Percentiles rank a stretch among this genome's conserved stretches.
These are phyloP conservation scores for Leucosticte australis DNA, from an alignment of 2,113 vertebrate species.

Conservation along the genomic window DNA sequence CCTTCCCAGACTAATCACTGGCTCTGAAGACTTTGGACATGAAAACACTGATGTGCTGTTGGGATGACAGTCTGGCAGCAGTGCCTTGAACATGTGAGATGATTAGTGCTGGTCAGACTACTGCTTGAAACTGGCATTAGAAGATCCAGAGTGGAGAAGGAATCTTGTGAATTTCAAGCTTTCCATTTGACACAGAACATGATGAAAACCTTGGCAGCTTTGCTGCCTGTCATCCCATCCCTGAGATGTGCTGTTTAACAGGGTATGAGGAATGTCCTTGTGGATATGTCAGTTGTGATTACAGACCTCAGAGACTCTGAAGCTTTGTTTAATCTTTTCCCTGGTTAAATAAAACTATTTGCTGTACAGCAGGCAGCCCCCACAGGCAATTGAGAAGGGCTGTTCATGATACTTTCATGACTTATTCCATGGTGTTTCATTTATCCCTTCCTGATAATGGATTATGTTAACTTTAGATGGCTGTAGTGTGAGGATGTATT, in stretches of 20 bases:
- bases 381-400: background rate
- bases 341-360: background rate
- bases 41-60: background rate
- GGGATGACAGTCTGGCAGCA: background rate
- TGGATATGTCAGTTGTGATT: background rate
- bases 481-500: background rate
- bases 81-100: background rate
- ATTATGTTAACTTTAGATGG: background rate
- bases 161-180: background rate
- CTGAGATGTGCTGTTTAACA: background rate
- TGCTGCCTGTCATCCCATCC: background rate
- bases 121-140: background rate
- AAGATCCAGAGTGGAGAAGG: background rate
- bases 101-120: background rate
- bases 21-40: background rate
- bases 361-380: background rate
- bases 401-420: background rate
- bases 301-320: background rate
- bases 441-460: background rate
- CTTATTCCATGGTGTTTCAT: background rate
- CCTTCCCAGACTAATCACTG: background rate
- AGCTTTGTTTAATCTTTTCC: conserved; percentile 4
- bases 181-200: background rate
- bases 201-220: background rate
- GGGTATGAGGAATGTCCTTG: background rate